Evolutionary conservation across 2,888 invertebrate genomes (phyloP).

Genomic region (Luffia ferchaultella): DNA sequence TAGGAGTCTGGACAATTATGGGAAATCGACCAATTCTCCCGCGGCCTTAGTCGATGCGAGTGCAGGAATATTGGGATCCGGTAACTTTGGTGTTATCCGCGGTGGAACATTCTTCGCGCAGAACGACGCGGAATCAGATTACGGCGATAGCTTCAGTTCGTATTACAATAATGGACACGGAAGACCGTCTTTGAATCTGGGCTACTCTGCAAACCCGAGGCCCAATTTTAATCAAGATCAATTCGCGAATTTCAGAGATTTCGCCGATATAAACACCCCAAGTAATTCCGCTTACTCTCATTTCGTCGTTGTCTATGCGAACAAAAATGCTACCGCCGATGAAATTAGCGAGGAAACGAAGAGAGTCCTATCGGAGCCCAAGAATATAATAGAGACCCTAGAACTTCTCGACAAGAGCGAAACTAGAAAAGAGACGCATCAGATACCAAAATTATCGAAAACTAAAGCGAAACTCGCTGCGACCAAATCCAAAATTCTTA

Average conservation of each 20-base stretch:
- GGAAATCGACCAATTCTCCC: slow-evolving; percentile 32
- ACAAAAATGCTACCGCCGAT: slow-evolving; percentile 75
- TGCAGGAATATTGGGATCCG: slow-evolving; percentile 77
- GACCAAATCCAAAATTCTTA: slow-evolving; percentile 45
- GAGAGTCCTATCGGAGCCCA: slow-evolving; percentile 65
- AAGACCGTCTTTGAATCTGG: slow-evolving; percentile 69
- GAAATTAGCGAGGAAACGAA: slow-evolving; percentile 54
- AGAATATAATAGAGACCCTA: slow-evolving; percentile 84
- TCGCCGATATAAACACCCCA: slow-evolving; percentile 88
- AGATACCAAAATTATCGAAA: slow-evolving; percentile 60
- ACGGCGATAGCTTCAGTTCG: slow-evolving; percentile 66
- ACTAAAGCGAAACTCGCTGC: slow-evolving; percentile 71
- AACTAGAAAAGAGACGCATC: slow-evolving; percentile 30
- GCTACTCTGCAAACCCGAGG: slow-evolving; percentile 73
- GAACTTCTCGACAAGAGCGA: slow-evolving; percentile 70
- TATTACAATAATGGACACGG: slow-evolving; percentile 76
- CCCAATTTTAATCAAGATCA: slow-evolving; percentile 83
- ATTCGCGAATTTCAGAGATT: slow-evolving; percentile 89
- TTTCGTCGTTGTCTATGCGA: slow-evolving; percentile 83
- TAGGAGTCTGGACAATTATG: slow-evolving; percentile 41
- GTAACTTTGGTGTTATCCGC: slow-evolving; percentile 85
- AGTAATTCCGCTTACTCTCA: slow-evolving; percentile 83
- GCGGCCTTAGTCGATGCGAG: slow-evolving; percentile 59
- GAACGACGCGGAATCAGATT: slow-evolving; percentile 69
- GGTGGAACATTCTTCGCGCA: slow-evolving; percentile 88